A percentile compares a stretch with the other conserved stretches of the same genome.
Evolutionary conservation across 2,888 invertebrate species (phyloP).

Genomic region (Thymelicus lineola): DNA sequence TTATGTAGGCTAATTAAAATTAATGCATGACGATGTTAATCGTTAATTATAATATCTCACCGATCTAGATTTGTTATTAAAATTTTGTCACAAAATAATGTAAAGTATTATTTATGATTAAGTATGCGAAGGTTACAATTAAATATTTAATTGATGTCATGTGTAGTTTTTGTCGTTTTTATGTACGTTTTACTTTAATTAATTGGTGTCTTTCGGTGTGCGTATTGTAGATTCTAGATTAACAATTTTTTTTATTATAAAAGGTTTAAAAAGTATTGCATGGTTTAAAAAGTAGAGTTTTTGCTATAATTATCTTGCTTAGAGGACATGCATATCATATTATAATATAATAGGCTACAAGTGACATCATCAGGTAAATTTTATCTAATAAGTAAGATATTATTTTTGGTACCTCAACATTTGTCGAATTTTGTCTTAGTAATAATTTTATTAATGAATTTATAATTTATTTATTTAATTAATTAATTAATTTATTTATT

Average conservation of each 20-base stretch:
- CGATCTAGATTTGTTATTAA: background rate
- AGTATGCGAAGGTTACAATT: background rate
- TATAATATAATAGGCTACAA: too few relatives aligned
- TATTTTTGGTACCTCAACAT: too few relatives aligned
- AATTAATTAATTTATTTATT: too few relatives aligned
- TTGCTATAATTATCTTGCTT: background rate
- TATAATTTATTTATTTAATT: too few relatives aligned
- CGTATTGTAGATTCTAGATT: background rate
- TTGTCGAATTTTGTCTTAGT: too few relatives aligned
- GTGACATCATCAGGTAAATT: too few relatives aligned
- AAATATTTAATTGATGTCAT: background rate
- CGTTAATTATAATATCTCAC: background rate
- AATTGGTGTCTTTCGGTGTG: background rate
- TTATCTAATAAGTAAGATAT: too few relatives aligned
- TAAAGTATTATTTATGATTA: background rate
- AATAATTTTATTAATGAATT: too few relatives aligned
- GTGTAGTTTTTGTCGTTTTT: background rate
- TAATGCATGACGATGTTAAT: conserved; percentile 6
- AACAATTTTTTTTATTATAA: too few relatives aligned
- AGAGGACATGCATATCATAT: background rate
- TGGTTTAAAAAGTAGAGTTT: background rate
- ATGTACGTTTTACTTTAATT: background rate
- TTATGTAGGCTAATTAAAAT: background rate
- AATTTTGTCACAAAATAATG: background rate
- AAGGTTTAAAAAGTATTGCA: background rate